phyloP scores from a whole-genome alignment of 2,797 vertebrate genomes.

The Pelobates cultripes region DNA sequence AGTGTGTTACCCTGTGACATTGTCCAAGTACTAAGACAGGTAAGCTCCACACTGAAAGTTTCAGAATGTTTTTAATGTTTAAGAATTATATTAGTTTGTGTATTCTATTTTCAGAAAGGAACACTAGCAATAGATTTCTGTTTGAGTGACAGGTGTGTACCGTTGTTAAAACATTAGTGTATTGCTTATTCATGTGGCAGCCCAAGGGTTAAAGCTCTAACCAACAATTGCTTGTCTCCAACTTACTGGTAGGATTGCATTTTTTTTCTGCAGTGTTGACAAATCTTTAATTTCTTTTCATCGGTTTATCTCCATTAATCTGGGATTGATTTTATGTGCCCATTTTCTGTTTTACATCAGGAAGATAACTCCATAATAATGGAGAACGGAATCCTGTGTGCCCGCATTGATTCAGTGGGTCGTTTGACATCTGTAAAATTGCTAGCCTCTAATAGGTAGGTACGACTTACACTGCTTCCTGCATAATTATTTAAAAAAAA shows the following conservation, averaged over 20 bases:
- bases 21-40: slow-evolving; percentile 80
- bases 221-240: no score
- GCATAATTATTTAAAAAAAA: no score
- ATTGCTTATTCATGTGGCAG: no score
- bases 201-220: no score
- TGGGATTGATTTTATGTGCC: not conserved
- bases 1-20: slow-evolving; percentile 62
- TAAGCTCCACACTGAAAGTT: slow-evolving; percentile 59
- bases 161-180: not conserved
- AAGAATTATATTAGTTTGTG: not conserved
- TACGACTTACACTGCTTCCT: no score
- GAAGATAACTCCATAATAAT: slow-evolving; percentile 81
- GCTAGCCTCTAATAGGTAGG: slow-evolving; percentile 74
- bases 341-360: slow-evolving; percentile 63
- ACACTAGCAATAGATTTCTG: no score
- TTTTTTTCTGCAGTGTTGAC: no score
- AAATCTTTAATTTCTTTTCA: not conserved
- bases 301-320: not conserved
- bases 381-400: slow-evolving; percentile 85
- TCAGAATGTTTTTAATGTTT: not conserved
- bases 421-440: slow-evolving; percentile 79
- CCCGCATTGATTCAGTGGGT: slow-evolving; percentile 77
- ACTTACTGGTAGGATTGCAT: no score
- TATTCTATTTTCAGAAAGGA: not conserved
- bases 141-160: not conserved